Base-by-base conservation (phyloP, 2,113 vertebrate genomes). In the Pomatostomus ruficeps region DNA sequence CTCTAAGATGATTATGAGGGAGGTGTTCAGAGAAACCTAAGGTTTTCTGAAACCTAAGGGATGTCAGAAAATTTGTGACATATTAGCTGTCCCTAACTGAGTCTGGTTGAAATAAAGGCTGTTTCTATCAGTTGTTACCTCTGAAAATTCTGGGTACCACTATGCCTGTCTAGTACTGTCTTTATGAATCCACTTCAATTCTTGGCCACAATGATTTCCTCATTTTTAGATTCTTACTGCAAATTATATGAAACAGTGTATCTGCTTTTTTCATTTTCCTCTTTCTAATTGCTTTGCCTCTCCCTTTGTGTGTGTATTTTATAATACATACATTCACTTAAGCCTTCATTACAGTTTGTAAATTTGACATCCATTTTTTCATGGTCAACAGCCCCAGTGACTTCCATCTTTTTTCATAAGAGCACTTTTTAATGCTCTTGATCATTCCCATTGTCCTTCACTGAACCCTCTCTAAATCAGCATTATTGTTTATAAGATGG, bases 381-480 rank as follows among this genome's bases (percentile, higher is more conserved):
- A 85, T 51, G 78, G 88, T 91, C 85, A 95, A 73, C 62, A 88
- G 43, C 19, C 46, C 48, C 29, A 66, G 20, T 54, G 42, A 36
- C 85, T 97, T 94, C 18, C 1, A 48, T 85, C 51, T 76, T 91
- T 89, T 87, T 95, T 87, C 51, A 57, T 86, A 86, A 93, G 78
- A 83, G 46, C 85, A 83, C 4, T 94, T 94, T 89, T 94, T 88
- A 94, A 95, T 88, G 81, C 71, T 91, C 81, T 96, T 96, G 89
- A 89, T 93, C 85, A 91, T 93, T 94, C 17, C 66, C 59, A 94
- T 94, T 97, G 91, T 96, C 94, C 78, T 96, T 96, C 54, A 89
- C 59, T 95, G 93, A 97, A 96, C 81, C 85, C 88, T 94, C 88
- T 96, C 66, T 96, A 95, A 95, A 94, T 96, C 91, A 96, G 93